A percentile compares a stretch with the other conserved stretches of the same genome.
Evolutionary conservation across 2,888 invertebrate genomes (phyloP).

Genomic region (Esperia sulphurella): DNA sequence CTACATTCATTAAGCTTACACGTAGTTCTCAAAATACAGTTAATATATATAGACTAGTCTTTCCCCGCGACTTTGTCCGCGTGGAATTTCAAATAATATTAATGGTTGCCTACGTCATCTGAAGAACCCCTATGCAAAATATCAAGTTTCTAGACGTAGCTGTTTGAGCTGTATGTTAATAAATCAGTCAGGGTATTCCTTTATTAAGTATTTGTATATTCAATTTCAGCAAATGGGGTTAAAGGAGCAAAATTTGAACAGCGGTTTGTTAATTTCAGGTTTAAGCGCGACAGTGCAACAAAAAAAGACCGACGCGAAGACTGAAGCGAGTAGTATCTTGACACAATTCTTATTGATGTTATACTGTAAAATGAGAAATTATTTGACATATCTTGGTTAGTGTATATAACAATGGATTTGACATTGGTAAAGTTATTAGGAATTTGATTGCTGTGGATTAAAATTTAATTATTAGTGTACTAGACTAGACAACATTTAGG

Average conservation of each 20-base stretch:
- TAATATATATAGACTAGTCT: constrained; percentile 15
- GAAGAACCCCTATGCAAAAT: no score
- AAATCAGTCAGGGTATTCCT: no score
- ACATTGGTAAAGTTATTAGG: no score
- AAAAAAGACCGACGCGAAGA: constrained; percentile 47
- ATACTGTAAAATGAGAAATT: not conserved
- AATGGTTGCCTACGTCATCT: no score
- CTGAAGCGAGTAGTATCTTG: constrained; percentile 44
- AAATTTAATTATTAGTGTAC: no score
- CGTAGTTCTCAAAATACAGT: no score
- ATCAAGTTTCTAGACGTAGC: no score
- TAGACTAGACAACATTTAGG: no score
- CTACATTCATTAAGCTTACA: no score
- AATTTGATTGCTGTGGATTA: no score
- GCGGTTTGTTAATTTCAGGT: constrained; percentile 66
- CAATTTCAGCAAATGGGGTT: not conserved
- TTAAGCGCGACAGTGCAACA: constrained; percentile 52
- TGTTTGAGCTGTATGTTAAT: no score
- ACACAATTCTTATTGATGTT: constrained; percentile 9
- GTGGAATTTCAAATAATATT: no score
- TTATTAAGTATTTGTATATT: not conserved
- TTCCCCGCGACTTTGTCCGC: constrained; percentile 6
- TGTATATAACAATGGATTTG: not conserved
- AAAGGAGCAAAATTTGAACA: constrained; percentile 38
- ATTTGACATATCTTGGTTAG: not conserved